Percentiles rank a stretch among this genome's conserved stretches.
phyloP scores from a whole-genome alignment of 2,797 vertebrate genomes.

The Danionella dracula region DNA sequence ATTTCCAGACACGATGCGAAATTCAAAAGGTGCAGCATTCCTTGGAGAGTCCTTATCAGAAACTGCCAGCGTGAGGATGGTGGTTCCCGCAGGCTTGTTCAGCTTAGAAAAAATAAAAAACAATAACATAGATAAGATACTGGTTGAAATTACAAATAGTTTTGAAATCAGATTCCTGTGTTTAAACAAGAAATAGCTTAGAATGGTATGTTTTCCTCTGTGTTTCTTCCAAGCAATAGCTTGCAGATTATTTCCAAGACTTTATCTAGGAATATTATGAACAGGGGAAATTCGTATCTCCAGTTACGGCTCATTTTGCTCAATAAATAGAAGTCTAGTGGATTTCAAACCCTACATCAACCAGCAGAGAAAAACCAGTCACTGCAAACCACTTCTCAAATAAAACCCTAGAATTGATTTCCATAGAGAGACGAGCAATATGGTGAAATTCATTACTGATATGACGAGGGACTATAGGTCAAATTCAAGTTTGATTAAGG shows the following conservation, averaged over 20 bases:
- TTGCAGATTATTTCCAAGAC: too few relatives aligned
- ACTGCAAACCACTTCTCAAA: neutral
- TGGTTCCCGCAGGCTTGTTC: constrained; percentile 82
- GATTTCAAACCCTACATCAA: too few relatives aligned
- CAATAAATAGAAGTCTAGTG: too few relatives aligned
- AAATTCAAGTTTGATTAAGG: neutral
- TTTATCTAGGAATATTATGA: too few relatives aligned
- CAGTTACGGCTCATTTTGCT: too few relatives aligned
- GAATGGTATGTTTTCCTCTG: too few relatives aligned
- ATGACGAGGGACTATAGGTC: neutral
- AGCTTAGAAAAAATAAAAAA: constrained; percentile 68
- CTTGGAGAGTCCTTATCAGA: constrained; percentile 86
- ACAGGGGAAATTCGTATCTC: too few relatives aligned
- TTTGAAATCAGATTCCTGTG: too few relatives aligned
- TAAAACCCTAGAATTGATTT: neutral
- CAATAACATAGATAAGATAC: neutral
- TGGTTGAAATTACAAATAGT: too few relatives aligned
- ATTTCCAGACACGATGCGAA: constrained; percentile 82
- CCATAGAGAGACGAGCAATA: neutral
- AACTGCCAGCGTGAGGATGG: constrained; percentile 78
- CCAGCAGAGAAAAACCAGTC: neutral
- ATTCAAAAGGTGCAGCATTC: constrained; percentile 88
- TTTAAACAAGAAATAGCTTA: too few relatives aligned
- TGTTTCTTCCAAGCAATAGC: too few relatives aligned
- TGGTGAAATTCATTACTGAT: neutral